Conservation (phyloP, 30 jellyfish, hydroid and myxozoan species). For the Aurelia sp. region DNA sequence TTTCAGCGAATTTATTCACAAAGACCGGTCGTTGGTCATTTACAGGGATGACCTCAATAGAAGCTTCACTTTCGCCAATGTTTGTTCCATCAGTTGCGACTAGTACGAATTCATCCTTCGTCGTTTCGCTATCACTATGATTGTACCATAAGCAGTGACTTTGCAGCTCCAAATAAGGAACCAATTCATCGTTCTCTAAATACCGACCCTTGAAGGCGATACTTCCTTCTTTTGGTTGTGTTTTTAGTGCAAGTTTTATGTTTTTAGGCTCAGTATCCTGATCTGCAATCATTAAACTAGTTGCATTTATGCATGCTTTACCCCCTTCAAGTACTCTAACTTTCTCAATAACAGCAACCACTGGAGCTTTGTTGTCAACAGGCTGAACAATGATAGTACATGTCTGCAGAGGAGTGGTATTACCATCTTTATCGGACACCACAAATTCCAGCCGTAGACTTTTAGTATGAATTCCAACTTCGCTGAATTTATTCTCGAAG, state of each 20-base stretch:
- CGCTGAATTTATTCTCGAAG: constrained; percentile 9
- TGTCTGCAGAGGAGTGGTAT: constrained; percentile 38
- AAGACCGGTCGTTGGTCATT: constrained; percentile 56
- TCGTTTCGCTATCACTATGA: constrained; percentile 59
- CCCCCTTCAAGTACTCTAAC: constrained; percentile 60
- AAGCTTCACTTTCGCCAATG: not conserved
- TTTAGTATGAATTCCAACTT: constrained; percentile 32
- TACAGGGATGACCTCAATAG: constrained; percentile 28
- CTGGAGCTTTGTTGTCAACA: constrained; percentile 62
- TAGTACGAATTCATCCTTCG: constrained; percentile 9
- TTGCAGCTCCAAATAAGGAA: constrained; percentile 14
- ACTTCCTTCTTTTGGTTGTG: constrained; percentile 47
- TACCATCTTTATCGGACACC: constrained; percentile 40
- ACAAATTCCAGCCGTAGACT: constrained; percentile 28
- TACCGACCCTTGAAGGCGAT: constrained; percentile 11
- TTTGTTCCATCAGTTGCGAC: constrained; percentile 52
- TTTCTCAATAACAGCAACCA: not conserved
- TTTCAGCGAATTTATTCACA: not conserved
- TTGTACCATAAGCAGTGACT: constrained; percentile 34
- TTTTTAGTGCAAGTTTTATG: constrained; percentile 1
- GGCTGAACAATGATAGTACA: constrained; percentile 50
- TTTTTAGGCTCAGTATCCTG: constrained; percentile 18
- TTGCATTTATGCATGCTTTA: constrained; percentile 30
- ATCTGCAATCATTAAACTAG: constrained; percentile 13
- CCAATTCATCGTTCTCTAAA: not conserved